Evolutionary conservation across 2,888 invertebrate genomes (phyloP), one percentile per base, ranked within the genome.

Genomic region (Zygogramma bicolorata): DNA sequence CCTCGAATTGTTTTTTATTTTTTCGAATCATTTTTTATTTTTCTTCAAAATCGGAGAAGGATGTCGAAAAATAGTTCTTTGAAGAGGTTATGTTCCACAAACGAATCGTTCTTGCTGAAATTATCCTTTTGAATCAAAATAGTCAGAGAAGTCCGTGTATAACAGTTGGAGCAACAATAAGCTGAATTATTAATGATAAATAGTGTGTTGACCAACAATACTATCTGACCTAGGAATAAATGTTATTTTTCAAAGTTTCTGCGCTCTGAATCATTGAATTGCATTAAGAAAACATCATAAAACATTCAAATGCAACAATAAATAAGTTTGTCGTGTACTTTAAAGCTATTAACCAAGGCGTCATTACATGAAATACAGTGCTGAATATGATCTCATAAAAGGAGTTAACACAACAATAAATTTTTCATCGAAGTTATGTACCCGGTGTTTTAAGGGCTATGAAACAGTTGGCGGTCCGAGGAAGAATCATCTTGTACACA

Each of bases 321-420:
- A 53, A 53, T 53, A 53, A 46, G 46, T 46, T 63, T 63, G 46
- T 42, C 63, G 27, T 40, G 63, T 63, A 25, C 42, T 63, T 63
- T 63, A 63, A 46, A 10, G 18, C 27, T 40, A 62, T 42, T 27
- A 42, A 42, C 25, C 42, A 15, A 25, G 42, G 34, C 20, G 63
- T 63, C 63, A 63, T 63, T 63, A 63, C 46, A 46, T 25, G 61
- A 61, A 61, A 61, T 34, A 61, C 61, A 22, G 34, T 29, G 63
- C 15, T 31, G 63, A 53, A 63, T 63, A 63, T 46, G 15, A 42
- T 63, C 63, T 63, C 63, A 31, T 63, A 63, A 63, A 63, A 29
- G 63, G 46, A 63, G 63, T 63, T 63, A 63, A 63, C 63, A 46
- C 46, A 46, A 63, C 63, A 29, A 63, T 63, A 63, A 63, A 63